phyloP scores from a whole-genome alignment of 2,797 vertebrate genomes.

The Alauda arvensis region DNA sequence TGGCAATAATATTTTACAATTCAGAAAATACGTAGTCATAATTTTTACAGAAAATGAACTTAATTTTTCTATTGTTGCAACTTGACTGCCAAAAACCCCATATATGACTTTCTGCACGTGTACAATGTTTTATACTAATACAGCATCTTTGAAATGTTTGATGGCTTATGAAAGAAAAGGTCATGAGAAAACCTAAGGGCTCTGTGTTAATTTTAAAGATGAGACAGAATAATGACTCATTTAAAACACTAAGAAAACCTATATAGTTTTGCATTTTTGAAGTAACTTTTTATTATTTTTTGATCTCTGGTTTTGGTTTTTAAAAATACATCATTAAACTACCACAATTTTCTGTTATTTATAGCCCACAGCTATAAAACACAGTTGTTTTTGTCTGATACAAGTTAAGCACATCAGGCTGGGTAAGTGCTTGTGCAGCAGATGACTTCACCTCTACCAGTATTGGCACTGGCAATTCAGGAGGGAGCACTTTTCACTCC shows the following conservation, averaged over 20 bases:
- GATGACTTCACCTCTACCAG: not conserved
- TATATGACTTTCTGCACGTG: not conserved
- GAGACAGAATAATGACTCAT: not conserved
- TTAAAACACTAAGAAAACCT: not conserved
- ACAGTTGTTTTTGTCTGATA: not conserved
- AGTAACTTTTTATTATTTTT: not conserved
- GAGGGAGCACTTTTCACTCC: conserved; percentile 36
- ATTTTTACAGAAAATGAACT: not conserved
- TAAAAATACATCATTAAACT: not conserved
- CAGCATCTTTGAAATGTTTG: not conserved
- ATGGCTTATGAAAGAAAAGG: not conserved
- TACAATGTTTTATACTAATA: not conserved
- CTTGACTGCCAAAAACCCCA: not conserved
- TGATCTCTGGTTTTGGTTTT: fast-evolving
- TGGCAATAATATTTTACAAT: not conserved
- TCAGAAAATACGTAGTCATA: not conserved
- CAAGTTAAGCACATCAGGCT: not conserved
- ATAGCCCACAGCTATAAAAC: not conserved
- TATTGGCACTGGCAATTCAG: conserved; percentile 15
- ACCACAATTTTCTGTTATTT: not conserved
- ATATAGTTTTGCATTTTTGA: not conserved
- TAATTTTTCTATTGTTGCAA: not conserved
- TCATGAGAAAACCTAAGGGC: not conserved
- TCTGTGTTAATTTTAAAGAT: not conserved
- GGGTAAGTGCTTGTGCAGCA: not conserved